Evolutionary conservation across 1,140 invertebrate genomes (phyloP).

Genomic region (Trachymyrmex septentrionalis): DNA sequence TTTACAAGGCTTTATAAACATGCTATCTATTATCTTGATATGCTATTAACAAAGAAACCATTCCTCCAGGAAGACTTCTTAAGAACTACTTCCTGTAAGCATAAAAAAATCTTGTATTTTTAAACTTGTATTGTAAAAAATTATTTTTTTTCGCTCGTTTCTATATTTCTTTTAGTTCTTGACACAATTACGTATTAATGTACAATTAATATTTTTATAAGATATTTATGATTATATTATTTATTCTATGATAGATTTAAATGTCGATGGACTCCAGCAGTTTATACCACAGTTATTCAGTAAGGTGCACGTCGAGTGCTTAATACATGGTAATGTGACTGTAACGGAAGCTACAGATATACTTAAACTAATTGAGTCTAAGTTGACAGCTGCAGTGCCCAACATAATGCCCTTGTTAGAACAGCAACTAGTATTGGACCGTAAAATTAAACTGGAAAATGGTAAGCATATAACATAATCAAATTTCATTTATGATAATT

Average conservation of each 20-base stretch:
- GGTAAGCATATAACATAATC: conserved; percentile 87
- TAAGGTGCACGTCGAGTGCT: conserved; percentile 93
- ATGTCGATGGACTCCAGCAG: conserved; percentile 90
- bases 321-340: conserved; percentile 95
- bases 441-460: conserved; percentile 94
- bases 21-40: conserved; percentile 96
- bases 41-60: conserved; percentile 93
- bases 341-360: conserved; percentile 90
- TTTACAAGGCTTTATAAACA: conserved; percentile 97
- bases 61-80: conserved; percentile 97
- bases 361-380: conserved; percentile 90
- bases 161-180: background rate
- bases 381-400: conserved; percentile 85
- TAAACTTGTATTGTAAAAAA: conserved; percentile 16
- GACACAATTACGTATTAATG: background rate
- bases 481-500: conserved; percentile 32
- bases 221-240: background rate
- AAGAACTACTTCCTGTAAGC: conserved; percentile 91
- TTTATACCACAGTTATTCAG: conserved; percentile 93
- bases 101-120: background rate
- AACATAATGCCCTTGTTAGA: conserved; percentile 91
- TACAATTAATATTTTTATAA: conserved; percentile 40
- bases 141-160: background rate
- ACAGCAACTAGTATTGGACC: conserved; percentile 92
- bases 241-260: conserved; percentile 88